phyloP scores from a whole-genome alignment of 2,888 invertebrate genomes.

The Formica aserva region DNA sequence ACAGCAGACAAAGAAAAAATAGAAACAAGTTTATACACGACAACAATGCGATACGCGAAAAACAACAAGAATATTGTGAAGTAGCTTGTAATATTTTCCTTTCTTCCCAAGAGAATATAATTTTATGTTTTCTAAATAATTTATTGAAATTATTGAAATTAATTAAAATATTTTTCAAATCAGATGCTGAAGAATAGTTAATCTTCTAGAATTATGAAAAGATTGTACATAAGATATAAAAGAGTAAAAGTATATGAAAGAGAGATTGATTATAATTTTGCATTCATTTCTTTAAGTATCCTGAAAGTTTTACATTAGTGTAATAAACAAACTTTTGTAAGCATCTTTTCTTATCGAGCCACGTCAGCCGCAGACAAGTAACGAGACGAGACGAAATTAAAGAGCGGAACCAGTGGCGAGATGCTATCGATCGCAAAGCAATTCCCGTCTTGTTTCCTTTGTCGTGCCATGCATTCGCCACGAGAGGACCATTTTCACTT shows the following conservation, averaged over 20 bases:
- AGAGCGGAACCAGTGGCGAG: constrained; percentile 8
- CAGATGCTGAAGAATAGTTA: neutral
- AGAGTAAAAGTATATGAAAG: too few relatives aligned
- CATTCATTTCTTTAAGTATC: neutral
- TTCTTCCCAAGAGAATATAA: neutral
- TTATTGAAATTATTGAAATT: neutral
- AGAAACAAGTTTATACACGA: constrained; percentile 61
- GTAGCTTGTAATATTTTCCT: constrained; percentile 1
- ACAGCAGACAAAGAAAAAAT: constrained; percentile 55
- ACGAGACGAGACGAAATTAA: constrained; percentile 42
- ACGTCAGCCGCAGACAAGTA: constrained; percentile 21
- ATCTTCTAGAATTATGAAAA: neutral
- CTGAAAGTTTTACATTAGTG: neutral
- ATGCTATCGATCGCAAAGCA: constrained; percentile 38
- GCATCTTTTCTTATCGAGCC: constrained; percentile 22
- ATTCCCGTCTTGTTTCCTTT: constrained; percentile 43
- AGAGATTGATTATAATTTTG: neutral
- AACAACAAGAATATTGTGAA: neutral
- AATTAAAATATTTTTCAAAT: neutral
- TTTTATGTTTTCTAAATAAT: neutral
- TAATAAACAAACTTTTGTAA: neutral
- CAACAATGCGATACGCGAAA: constrained; percentile 43
- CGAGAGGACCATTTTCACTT: constrained; percentile 66
- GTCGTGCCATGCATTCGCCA: constrained; percentile 39
- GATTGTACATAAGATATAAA: neutral